Conservation (phyloP, 2,888 invertebrate species). For the Drosophila demipolita region DNA sequence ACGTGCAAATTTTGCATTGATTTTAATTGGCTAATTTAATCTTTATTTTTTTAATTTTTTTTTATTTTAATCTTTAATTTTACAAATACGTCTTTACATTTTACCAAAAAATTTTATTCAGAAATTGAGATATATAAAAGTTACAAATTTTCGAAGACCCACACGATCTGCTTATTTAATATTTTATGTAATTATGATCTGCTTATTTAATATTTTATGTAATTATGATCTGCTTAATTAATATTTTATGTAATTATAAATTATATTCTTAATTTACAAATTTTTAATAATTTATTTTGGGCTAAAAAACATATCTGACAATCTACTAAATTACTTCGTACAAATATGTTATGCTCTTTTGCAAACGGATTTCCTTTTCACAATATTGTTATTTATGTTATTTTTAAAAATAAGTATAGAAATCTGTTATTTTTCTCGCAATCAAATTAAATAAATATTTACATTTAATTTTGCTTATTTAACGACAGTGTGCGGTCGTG, state of each 20-base stretch:
- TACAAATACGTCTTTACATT: background rate
- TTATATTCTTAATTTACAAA: background rate
- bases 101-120: no score
- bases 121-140: no score
- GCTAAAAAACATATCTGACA: background rate
- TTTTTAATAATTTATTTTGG: background rate
- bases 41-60: no score
- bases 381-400: background rate
- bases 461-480: background rate
- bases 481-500: slow-evolving; percentile 37
- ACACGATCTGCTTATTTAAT: no score
- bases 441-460: slow-evolving; percentile 7
- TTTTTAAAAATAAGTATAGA: background rate
- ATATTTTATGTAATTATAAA: background rate
- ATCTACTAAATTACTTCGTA: background rate
- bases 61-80: no score
- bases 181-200: no score
- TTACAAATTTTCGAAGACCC: no score
- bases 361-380: background rate
- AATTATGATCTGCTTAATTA: background rate
- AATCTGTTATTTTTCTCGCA: background rate
- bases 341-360: background rate
- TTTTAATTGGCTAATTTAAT: background rate
- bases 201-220: no score
- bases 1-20: background rate